A percentile compares a stretch with the other conserved stretches of the same genome.
Evolutionary conservation across 2,888 invertebrate genomes (phyloP).

Genomic region (Drosophila anceps): DNA sequence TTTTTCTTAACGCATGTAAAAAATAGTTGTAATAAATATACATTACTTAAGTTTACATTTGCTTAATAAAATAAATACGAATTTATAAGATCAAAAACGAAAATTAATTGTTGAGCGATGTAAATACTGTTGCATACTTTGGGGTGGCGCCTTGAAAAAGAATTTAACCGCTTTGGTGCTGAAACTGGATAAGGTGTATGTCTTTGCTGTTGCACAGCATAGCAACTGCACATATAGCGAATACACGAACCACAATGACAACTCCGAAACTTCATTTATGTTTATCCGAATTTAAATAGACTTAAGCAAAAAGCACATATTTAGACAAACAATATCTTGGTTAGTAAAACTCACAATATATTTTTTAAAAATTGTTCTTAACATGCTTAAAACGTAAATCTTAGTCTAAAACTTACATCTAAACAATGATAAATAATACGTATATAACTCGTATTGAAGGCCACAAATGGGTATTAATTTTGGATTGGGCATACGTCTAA

Average conservation of each 20-base stretch:
- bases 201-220: neutral
- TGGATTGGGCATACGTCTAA: conserved; percentile 28
- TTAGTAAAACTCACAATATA: conserved; percentile 29
- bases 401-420: conserved; percentile 18
- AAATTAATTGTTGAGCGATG: neutral
- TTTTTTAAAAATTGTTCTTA: conserved; percentile 11
- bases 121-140: neutral
- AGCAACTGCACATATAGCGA: neutral
- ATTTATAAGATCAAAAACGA: conserved; percentile 43
- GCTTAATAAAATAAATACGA: conserved; percentile 45
- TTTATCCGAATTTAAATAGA: neutral
- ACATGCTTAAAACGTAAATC: conserved; percentile 2
- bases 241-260: neutral
- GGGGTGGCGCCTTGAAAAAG: neutral
- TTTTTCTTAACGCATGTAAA: conserved; percentile 63
- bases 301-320: neutral
- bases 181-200: neutral
- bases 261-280: neutral
- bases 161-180: neutral
- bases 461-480: conserved; percentile 40
- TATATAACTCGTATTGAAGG: conserved; percentile 26
- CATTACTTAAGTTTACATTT: conserved; percentile 27
- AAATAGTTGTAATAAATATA: conserved; percentile 48
- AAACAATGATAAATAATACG: conserved; percentile 44
- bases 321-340: conserved; percentile 7